Percentiles rank a stretch among this genome's conserved stretches.
Conservation (phyloP, 2,113 vertebrate species). For the Diadophis punctatus region DNA sequence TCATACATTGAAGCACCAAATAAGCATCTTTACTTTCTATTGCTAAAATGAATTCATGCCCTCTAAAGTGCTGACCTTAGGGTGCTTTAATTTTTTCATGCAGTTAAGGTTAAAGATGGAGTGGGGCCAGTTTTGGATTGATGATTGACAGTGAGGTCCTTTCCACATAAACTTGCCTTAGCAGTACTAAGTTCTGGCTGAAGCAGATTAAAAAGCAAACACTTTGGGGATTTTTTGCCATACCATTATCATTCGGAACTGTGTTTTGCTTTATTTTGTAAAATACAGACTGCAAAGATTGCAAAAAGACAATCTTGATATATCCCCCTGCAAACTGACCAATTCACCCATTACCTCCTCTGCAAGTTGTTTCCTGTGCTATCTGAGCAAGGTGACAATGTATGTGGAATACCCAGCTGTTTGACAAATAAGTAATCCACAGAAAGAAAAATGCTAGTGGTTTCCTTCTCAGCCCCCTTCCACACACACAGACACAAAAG, state of each 20-base stretch:
- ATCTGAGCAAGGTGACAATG: background rate
- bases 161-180: background rate
- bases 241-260: background rate
- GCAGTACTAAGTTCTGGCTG: background rate
- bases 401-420: background rate
- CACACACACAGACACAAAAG: background rate
- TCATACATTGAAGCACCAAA: background rate
- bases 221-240: background rate
- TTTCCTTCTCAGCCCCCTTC: background rate
- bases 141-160: background rate
- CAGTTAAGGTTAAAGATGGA: background rate
- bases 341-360: background rate
- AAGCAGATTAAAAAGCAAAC: background rate
- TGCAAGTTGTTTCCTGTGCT: background rate
- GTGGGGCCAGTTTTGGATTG: background rate
- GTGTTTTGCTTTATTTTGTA: background rate
- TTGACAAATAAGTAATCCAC: background rate
- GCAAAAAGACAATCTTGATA: background rate
- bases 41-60: background rate
- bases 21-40: background rate
- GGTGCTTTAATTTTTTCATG: background rate
- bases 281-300: too few species aligned
- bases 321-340: background rate
- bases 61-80: background rate
- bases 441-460: background rate